Percentiles rank a stretch among this genome's conserved stretches.
These are phyloP conservation scores for Acleris sparsana DNA, from an alignment of 2,888 invertebrate genomes.

Conservation along the genomic window DNA sequence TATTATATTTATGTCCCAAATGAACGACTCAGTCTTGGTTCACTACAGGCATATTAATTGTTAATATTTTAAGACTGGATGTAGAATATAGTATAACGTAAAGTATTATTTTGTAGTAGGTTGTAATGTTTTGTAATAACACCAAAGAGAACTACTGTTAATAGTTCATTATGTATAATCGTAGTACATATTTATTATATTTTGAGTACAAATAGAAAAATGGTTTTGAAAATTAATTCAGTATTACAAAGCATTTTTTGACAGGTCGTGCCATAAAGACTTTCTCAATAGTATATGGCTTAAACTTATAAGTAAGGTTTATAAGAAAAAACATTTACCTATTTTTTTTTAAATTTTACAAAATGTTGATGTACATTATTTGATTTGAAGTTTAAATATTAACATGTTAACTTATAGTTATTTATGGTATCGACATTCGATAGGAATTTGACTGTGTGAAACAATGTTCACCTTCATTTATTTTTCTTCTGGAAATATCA, in stretches of 20 bases:
- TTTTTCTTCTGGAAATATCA: too few species aligned
- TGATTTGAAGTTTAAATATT: constrained; percentile 24
- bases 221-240: constrained; percentile 7
- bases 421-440: too few species aligned
- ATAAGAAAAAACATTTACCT: constrained; percentile 13
- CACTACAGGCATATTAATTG: constrained; percentile 12
- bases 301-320: constrained; percentile 1
- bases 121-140: constrained; percentile 36
- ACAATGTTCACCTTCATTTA: too few species aligned
- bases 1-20: constrained; percentile 3
- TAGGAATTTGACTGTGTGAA: too few species aligned
- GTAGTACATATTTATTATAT: constrained; percentile 8
- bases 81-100: constrained; percentile 20
- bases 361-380: constrained; percentile 25
- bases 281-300: background rate
- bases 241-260: constrained; percentile 25
- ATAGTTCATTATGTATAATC: constrained; percentile 43
- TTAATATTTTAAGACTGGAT: constrained; percentile 33
- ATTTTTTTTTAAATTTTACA: constrained; percentile 21
- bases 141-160: constrained; percentile 52
- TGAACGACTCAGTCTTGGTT: constrained; percentile 15
- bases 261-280: background rate
- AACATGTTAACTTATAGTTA: constrained; percentile 15
- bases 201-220: too few species aligned
- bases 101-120: constrained; percentile 24